These are phyloP conservation scores for Tolmerus cingulatus DNA, from an alignment of 2,888 invertebrate species.

Conservation along the genomic window DNA sequence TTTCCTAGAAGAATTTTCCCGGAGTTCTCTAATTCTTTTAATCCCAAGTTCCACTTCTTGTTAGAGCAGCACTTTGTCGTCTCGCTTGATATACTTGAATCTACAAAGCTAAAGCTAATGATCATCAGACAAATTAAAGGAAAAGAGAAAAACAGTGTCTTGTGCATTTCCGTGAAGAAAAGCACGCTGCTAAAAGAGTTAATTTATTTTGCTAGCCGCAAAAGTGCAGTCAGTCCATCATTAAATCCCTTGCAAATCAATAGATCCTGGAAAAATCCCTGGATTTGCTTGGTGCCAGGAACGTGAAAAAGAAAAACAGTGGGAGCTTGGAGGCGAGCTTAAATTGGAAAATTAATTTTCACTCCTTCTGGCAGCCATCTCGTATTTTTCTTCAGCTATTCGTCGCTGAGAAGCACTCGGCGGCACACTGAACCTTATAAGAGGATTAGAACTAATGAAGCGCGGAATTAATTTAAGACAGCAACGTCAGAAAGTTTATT, in stretches of 20 bases:
- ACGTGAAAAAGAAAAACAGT: not conserved
- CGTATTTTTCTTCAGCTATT: slow-evolving; percentile 15
- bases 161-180: not conserved
- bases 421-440: slow-evolving; percentile 9
- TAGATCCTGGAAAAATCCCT: not conserved
- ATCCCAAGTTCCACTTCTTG: not conserved
- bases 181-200: not conserved
- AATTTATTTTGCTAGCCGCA: not conserved
- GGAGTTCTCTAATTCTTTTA: not conserved
- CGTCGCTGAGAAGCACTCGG: not conserved
- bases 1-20: not conserved
- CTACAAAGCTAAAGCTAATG: not conserved
- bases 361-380: slow-evolving; percentile 7
- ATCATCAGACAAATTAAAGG: not conserved
- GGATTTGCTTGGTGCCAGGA: not conserved
- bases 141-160: not conserved
- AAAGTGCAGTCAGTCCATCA: not conserved
- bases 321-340: not conserved
- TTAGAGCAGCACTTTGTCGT: not conserved
- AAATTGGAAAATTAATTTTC: slow-evolving; percentile 35
- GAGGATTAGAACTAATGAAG: slow-evolving; percentile 33
- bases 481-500: slow-evolving; percentile 30
- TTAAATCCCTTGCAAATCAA: not conserved
- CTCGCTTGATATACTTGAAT: not conserved
- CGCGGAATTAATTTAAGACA: slow-evolving; percentile 35